These are phyloP conservation scores for Aurelia sp. DNA, from an alignment of 30 jellyfish, hydroid and myxozoan genomes.

Conservation along the genomic window DNA sequence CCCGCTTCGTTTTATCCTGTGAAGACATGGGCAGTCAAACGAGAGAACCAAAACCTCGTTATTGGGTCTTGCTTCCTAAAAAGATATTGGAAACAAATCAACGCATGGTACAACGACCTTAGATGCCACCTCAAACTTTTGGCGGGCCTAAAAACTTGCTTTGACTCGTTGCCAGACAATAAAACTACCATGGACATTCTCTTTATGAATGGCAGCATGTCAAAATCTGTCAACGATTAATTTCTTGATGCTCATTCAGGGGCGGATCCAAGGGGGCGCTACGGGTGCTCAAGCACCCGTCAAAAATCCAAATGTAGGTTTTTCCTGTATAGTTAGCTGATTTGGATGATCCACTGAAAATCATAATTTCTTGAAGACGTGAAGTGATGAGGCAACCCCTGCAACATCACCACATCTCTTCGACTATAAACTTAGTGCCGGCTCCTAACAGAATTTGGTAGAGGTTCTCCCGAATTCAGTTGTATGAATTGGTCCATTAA, in stretches of 20 bases:
- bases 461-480: no score
- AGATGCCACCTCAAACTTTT: slow-evolving; percentile 16
- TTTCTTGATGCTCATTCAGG: slow-evolving; percentile 76
- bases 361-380: no score
- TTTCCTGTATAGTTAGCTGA: no score
- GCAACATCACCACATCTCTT: no score
- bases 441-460: no score
- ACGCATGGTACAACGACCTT: slow-evolving; percentile 1
- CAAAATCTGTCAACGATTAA: slow-evolving; percentile 75
- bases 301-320: no score
- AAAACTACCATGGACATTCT: slow-evolving; percentile 46
- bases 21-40: slow-evolving; percentile 67
- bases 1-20: slow-evolving; percentile 79
- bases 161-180: slow-evolving; percentile 59
- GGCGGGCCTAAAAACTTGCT: slow-evolving; percentile 66
- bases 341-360: no score
- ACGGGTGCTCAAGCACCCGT: no score
- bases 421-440: no score
- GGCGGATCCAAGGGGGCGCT: no score
- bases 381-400: no score
- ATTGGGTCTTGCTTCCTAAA: slow-evolving; percentile 69
- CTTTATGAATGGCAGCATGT: slow-evolving; percentile 70
- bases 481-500: no score
- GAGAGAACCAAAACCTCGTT: slow-evolving; percentile 72
- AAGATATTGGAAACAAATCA: slow-evolving; percentile 23